Conservation (phyloP, 2,888 invertebrate genomes). For the Podabrus alpinus region DNA sequence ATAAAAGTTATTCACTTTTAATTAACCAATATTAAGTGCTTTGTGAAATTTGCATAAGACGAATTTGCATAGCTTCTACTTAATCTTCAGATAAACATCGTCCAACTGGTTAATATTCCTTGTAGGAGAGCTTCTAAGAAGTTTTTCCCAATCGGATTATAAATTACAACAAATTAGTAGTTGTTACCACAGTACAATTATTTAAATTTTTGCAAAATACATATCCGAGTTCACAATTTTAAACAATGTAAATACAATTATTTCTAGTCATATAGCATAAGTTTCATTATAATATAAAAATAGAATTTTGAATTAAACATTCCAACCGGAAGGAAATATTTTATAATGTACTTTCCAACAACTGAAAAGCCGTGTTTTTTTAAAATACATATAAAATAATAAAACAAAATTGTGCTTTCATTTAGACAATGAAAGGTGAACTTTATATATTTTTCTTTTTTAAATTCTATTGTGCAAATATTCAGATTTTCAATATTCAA, state of each 20-base stretch:
- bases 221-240: neutral
- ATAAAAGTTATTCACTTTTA: neutral
- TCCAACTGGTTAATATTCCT: neutral
- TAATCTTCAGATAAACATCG: neutral
- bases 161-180: neutral
- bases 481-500: neutral
- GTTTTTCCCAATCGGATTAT: neutral
- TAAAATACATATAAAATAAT: neutral
- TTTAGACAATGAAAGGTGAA: neutral
- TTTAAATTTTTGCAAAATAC: neutral
- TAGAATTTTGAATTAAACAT: neutral
- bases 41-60: neutral
- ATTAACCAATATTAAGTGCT: neutral
- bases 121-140: neutral
- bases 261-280: neutral
- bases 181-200: neutral
- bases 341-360: neutral
- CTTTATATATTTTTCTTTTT: neutral
- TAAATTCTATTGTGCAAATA: neutral
- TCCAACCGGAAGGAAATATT: neutral
- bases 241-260: neutral
- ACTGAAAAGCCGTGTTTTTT: neutral
- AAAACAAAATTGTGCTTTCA: neutral
- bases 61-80: neutral
- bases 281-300: neutral